Percentiles rank a stretch among this genome's conserved stretches.
Conservation (phyloP, 2,113 vertebrate species). For the Alligator mississippiensis region DNA sequence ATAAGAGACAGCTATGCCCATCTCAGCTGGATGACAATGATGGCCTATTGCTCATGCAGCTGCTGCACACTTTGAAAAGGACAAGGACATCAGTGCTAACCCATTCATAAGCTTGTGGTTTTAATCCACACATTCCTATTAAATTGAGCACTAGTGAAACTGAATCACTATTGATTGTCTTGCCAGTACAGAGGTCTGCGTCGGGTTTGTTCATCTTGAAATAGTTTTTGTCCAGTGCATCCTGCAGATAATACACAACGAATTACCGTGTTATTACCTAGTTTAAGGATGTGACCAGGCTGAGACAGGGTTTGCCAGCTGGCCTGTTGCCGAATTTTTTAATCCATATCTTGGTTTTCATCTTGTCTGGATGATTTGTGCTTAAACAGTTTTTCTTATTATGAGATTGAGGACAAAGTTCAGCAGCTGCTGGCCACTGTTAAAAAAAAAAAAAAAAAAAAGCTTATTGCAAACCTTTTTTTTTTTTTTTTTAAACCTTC, state of each 20-base stretch:
- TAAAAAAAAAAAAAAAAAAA: not conserved
- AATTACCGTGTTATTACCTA: accelerated
- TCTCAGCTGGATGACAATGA: not conserved
- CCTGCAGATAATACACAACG: accelerated
- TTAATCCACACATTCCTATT: accelerated
- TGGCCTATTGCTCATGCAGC: not conserved
- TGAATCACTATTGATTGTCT: not conserved
- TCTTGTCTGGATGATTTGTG: not conserved
- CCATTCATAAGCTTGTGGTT: accelerated
- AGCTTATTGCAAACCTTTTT: accelerated
- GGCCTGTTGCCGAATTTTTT: not conserved
- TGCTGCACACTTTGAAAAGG: not conserved
- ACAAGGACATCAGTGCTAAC: not conserved
- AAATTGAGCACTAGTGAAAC: not conserved
- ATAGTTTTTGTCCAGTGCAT: not conserved
- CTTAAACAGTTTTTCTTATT: not conserved
- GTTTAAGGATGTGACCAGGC: not conserved
- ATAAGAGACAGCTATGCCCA: accelerated
- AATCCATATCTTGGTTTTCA: not conserved
- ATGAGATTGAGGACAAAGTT: not conserved
- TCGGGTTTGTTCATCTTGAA: not conserved
- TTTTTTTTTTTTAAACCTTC: not conserved
- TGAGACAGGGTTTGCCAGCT: accelerated
- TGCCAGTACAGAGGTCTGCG: not conserved
- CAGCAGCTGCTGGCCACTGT: not conserved